Conservation (phyloP, 2,888 invertebrate species). For the Thereva unica region DNA sequence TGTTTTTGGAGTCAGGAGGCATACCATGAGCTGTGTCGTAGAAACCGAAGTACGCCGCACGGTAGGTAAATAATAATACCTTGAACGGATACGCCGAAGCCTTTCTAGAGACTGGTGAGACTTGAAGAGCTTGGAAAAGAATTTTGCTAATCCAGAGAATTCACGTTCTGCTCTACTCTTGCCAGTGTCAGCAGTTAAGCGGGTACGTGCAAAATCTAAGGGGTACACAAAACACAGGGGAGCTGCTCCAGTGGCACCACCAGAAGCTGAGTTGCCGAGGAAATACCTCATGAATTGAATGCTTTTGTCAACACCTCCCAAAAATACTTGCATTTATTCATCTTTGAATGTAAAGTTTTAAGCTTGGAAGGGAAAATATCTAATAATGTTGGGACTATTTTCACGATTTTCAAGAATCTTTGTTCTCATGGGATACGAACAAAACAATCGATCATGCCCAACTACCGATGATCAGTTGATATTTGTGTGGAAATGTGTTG, state of each 20-base stretch:
- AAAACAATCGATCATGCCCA: conserved; percentile 85
- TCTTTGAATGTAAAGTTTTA: conserved; percentile 96
- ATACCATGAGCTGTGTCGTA: too few species aligned
- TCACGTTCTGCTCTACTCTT: conserved; percentile 80
- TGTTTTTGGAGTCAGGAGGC: conserved; percentile 91
- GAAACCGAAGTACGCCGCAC: too few species aligned
- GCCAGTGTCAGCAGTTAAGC: conserved; percentile 82
- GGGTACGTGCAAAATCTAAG: conserved; percentile 92
- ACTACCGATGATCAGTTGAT: conserved; percentile 82
- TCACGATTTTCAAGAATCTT: conserved; percentile 87
- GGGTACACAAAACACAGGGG: conserved; percentile 95
- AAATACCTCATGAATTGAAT: conserved; percentile 88
- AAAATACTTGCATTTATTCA: conserved; percentile 82
- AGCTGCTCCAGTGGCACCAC: conserved; percentile 92
- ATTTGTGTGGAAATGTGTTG: conserved; percentile 93
- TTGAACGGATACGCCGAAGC: conserved; percentile 93
- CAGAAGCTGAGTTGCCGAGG: too few species aligned
- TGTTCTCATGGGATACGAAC: conserved; percentile 85
- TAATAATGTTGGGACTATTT: conserved; percentile 90
- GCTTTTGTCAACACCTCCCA: conserved; percentile 84
- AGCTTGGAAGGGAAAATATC: conserved; percentile 94
- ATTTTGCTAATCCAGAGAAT: conserved; percentile 88
- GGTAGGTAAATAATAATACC: conserved; percentile 96
- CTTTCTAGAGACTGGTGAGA: conserved; percentile 83
- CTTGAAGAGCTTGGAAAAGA: conserved; percentile 82